A percentile compares a stretch with the other conserved stretches of the same genome.
phyloP scores from a whole-genome alignment of 2,797 vertebrate genomes.

The Onychomys arenicola region DNA sequence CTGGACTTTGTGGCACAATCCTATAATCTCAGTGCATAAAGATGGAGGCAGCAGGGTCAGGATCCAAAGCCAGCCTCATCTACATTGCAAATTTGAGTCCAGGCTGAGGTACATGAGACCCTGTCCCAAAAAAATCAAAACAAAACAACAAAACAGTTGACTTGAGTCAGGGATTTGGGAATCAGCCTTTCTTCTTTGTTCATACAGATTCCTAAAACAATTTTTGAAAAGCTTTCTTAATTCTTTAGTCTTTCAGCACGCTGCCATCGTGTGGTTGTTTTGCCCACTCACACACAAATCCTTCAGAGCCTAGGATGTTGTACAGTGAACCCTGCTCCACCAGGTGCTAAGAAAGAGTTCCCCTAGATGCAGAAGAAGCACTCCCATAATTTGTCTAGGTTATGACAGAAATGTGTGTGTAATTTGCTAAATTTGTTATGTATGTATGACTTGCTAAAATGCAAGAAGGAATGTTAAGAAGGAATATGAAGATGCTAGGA shows the following conservation, averaged over 20 bases:
- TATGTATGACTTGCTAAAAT: not conserved
- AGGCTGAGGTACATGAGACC: not conserved
- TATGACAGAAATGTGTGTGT: not conserved
- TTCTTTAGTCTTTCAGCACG: conserved; percentile 83
- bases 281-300: conserved; percentile 59
- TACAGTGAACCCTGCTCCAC: not conserved
- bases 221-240: not conserved
- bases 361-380: not conserved
- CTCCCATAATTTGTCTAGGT: not conserved
- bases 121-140: not conserved
- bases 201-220: not conserved
- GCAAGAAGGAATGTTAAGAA: not conserved
- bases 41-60: not conserved
- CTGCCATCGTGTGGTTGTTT: conserved; percentile 87
- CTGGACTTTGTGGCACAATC: not conserved
- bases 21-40: not conserved
- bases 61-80: not conserved
- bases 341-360: not conserved
- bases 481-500: not conserved
- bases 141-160: not conserved
- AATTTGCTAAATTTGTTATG: not conserved
- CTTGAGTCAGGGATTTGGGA: not conserved
- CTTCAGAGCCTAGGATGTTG: not conserved
- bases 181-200: conserved; percentile 29
- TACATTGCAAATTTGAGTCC: not conserved